Base-by-base conservation (phyloP, 1,140 invertebrate species). In the Planococcus citri region DNA sequence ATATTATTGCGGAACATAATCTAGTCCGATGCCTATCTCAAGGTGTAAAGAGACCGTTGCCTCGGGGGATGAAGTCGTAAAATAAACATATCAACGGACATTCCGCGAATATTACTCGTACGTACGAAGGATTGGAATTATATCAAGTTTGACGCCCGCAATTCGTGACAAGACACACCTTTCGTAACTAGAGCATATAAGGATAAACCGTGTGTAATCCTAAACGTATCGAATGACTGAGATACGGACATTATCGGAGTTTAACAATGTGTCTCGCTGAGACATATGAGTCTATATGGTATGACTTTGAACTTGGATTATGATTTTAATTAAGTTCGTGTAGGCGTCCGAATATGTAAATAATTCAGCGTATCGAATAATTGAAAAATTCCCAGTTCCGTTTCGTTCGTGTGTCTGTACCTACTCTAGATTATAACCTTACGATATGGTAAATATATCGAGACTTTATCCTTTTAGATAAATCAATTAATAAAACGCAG, bases 71-170 rank as follows among this genome's bases (percentile, higher is more conserved):
- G n/a, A 20, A 20, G n/a, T 14, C n/a, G 12, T 14, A 17, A 51
- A 51, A 51, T 51, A 51, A 51, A 51, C 41, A 51, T 51, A 51
- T 51, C 41, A 51, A 51, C 41, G 41, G 41, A n/a, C 41, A 51
- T 51, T 51, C 41, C 41, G 17, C 41, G 17, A 14, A 20, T 51
- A n/a, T 51, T 33, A n/a, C n/a, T n/a, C n/a, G n/a, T n/a, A 51
- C 17, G 41, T 51, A 51, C n/a, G n/a, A n/a, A n/a, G n/a, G 41
- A 17, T 17, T 20, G 41, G 41, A 51, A 51, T 51, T 51, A 51
- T 51, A 51, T 51, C 41, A n/a, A 51, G 41, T 51, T 51, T 51
- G 41, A 51, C 41, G 41, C 41, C 41, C 41, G 41, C 17, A 51
- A n/a, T 51, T 51, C 41, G 41, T 51, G 41, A 51, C 17, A 51